Evolutionary conservation across 1,140 invertebrate species (phyloP).

Genomic region (Hermetia illucens): DNA sequence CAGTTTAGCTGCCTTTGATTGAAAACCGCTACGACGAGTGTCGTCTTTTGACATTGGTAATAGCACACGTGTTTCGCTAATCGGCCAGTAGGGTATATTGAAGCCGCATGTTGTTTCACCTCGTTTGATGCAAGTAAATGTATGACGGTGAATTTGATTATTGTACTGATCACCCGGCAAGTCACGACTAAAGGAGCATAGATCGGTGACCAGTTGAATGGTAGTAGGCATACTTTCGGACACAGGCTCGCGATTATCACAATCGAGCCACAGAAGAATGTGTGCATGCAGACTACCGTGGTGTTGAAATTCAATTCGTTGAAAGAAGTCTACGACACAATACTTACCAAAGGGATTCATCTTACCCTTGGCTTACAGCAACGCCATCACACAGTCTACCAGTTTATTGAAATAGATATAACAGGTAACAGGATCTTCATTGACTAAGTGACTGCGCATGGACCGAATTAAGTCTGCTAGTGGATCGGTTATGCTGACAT

Average conservation of each 20-base stretch:
- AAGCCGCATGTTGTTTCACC: conserved; percentile 10
- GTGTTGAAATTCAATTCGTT: conserved; percentile 33
- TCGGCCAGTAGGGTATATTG: conserved; percentile 12
- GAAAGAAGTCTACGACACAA: conserved; percentile 21
- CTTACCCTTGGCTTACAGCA: conserved; percentile 2
- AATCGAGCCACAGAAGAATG: no score
- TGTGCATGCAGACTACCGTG: conserved; percentile 24
- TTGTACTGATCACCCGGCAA: background rate
- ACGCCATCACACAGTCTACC: conserved; percentile 8
- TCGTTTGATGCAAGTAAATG: background rate
- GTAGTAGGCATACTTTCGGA: background rate
- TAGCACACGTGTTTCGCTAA: conserved; percentile 18
- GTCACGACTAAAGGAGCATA: background rate
- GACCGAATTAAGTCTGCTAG: no score
- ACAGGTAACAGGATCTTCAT: conserved; percentile 32
- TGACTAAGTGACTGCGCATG: conserved; percentile 14
- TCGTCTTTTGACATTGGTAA: conserved; percentile 19
- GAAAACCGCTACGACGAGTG: conserved; percentile 14
- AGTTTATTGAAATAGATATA: conserved; percentile 29
- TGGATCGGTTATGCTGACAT: no score
- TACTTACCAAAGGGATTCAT: conserved; percentile 23
- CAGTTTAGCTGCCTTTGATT: conserved; percentile 19
- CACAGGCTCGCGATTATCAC: background rate
- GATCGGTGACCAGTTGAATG: background rate
- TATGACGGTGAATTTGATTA: background rate